Evolutionary conservation across 1,140 invertebrate species (phyloP), one percentile per base, ranked within the genome.

Genomic region (Mercenaria mercenaria): DNA sequence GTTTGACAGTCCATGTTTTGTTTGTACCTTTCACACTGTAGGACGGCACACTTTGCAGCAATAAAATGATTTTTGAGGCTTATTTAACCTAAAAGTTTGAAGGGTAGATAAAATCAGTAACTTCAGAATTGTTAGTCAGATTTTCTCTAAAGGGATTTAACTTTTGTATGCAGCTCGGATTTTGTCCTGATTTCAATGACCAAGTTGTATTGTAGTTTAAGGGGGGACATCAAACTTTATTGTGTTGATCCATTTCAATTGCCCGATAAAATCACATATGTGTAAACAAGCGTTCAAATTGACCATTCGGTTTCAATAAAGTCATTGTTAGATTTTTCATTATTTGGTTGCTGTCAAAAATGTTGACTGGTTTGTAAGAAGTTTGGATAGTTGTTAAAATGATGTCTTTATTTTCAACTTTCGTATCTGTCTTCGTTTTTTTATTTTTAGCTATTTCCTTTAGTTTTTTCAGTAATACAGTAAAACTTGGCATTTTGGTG

Each of bases 201-300:
- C 20, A 23, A 4, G n/a, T 8, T 29, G n/a, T 64, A 64, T 64
- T 64, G 59, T 64, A 11, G 59, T 64, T 26, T 64, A 11, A 29
- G n/a, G 29, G 59, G 43, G 59, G 26, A 29, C 59, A 64, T 64
- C 29, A 64, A n/a, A 64, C 59, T 8, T n/a, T 64, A 64, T 64
- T 64, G 59, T 64, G 59, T 64, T 8, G n/a, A 26, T 23, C 6
- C 26, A 29, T n/a, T 64, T 64, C 26, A 64, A n/a, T 64, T 8
- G 23, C 26, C 23, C 20, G 59, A 64, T 64, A 64, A 64, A 64
- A 64, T 64, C 59, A 64, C 59, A 64, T 64, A 64, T 64, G 59
- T 64, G 59, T 64, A 64, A 64, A 64, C 59, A 64, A 29, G 59
- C 59, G 59, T 64, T 64, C 59, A 64, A 64, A 64, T 64, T 64